Base-by-base conservation (phyloP, 2,797 vertebrate genomes). In the Erpetoichthys calabaricus region DNA sequence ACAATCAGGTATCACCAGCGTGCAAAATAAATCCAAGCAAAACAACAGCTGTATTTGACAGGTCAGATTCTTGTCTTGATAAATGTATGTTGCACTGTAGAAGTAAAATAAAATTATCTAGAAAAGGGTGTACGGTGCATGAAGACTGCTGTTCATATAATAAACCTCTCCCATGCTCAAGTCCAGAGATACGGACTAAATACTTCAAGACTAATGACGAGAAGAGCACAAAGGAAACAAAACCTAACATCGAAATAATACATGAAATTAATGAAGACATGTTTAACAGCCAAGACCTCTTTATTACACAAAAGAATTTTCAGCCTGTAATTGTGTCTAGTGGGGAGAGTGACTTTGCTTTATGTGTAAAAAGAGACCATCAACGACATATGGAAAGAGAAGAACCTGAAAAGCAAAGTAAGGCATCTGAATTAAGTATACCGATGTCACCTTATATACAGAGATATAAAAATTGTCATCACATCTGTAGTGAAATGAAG, bases 231-330 rank as follows among this genome's bases (percentile, higher is more conserved):
- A 54, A 7, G 44, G 42, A 44, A 3, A 45, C 50, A 54, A 57
- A 8, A 41, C 46, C 2, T 53, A 47, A 1, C 54, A 4, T 53
- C 2, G 53, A 64, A 1, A 67, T 73, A 44, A 78, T 72, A 7
- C 77, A 75, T 44, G 53, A 57, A 4, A 9, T 57, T 46, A 62
- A 62, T 47, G 63, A 58, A 3, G 80, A 86, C 2, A 73, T 80
- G 3, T 9, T 70, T 0, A 72, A 78, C 72, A 88, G 86, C 63
- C 84, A 88, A 65, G 86, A 88, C 57, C 71, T 88, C 45, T 88
- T 88, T 8, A 86, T 88, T 60, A 88, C 85, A 5, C 86, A 87
- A 68, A 87, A 83, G 65, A 78, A 45, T 0, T 86, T 83, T 68
- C 65, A 68, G 43, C 50, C 70, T 3, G 45, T 62, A 0, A 62